Conservation (phyloP, 2,113 vertebrate species). For the Pungitius pungitius region DNA sequence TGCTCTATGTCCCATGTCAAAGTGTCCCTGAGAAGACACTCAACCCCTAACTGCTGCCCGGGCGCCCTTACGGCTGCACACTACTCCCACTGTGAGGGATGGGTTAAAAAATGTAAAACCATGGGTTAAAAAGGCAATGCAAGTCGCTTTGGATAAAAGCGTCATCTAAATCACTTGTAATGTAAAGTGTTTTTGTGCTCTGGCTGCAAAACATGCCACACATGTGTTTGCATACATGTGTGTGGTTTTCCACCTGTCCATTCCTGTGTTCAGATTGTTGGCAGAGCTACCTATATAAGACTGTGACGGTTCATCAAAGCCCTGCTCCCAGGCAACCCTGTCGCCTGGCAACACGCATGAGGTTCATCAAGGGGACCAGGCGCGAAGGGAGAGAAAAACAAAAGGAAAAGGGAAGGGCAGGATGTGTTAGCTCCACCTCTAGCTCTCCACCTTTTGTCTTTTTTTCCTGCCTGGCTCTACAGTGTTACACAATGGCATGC, state of each 20-base stretch:
- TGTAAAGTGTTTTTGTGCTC: background rate
- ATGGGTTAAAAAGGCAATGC: too few species aligned
- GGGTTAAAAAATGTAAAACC: too few species aligned
- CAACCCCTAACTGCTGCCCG: too few species aligned
- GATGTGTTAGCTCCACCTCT: slow-evolving; percentile 14
- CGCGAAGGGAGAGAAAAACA: slow-evolving; percentile 47
- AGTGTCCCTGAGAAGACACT: too few species aligned
- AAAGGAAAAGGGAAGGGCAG: slow-evolving; percentile 40
- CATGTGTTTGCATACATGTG: slow-evolving; percentile 37
- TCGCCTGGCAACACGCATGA: slow-evolving; percentile 79
- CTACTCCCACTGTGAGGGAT: too few species aligned
- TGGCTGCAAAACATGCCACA: slow-evolving; percentile 7
- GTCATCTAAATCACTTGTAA: too few species aligned
- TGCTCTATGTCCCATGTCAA: too few species aligned
- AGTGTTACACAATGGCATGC: background rate
- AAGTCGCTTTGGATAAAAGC: too few species aligned
- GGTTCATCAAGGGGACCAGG: slow-evolving; percentile 60
- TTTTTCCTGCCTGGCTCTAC: background rate
- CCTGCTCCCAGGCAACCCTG: slow-evolving; percentile 77
- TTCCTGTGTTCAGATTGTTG: slow-evolving; percentile 34
- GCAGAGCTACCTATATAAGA: slow-evolving; percentile 56
- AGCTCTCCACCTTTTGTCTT: slow-evolving; percentile 17
- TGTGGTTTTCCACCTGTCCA: slow-evolving; percentile 42
- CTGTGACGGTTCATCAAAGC: slow-evolving; percentile 77
- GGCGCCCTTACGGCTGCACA: too few species aligned